Evolutionary conservation across 2,888 invertebrate genomes (phyloP), one percentile per base, ranked within the genome.

Genomic region (Cryptophagus acutangulus): DNA sequence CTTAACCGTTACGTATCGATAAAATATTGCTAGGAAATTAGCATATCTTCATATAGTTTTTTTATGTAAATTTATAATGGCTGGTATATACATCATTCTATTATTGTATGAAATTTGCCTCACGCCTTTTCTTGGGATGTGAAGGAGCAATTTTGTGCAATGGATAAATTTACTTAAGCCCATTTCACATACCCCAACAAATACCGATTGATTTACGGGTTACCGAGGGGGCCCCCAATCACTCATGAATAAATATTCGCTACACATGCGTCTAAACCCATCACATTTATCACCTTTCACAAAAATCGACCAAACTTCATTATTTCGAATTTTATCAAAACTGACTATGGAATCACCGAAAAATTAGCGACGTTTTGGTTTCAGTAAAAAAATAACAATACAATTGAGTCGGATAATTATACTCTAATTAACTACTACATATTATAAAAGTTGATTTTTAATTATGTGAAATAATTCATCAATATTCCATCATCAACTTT

Each of bases 151-250:
- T 74, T 74, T 74, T 74, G 74, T 75, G 75, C 71, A 74, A 73
- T 75, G 74, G 76, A 75, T 74, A 74, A 73, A 71, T 68, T 67
- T 65, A 59, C 66, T 70, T 48, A 48, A 48, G 57, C 57, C 60
- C 62, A 58, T 61, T 55, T 56, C 60, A 57, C 59, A 59, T 45
- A 38, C 43, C 35, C 51, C 24, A 20, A 6, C 6, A 20, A n/a
- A n/a, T 20, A 20, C 24, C n/a, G 6, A 20, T 20, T 20, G 24
- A 20, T 20, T 20, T 20, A 20, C 24, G n/a, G n/a, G n/a, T n/a
- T n/a, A n/a, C n/a, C n/a, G n/a, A n/a, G n/a, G n/a, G n/a, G n/a
- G n/a, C n/a, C n/a, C n/a, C n/a, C n/a, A n/a, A n/a, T n/a, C n/a
- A n/a, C n/a, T n/a, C n/a, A n/a, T n/a, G n/a, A n/a, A n/a, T n/a